phyloP scores from a whole-genome alignment of 2,888 invertebrate species.

The Dyspetes luteomarginatus region DNA sequence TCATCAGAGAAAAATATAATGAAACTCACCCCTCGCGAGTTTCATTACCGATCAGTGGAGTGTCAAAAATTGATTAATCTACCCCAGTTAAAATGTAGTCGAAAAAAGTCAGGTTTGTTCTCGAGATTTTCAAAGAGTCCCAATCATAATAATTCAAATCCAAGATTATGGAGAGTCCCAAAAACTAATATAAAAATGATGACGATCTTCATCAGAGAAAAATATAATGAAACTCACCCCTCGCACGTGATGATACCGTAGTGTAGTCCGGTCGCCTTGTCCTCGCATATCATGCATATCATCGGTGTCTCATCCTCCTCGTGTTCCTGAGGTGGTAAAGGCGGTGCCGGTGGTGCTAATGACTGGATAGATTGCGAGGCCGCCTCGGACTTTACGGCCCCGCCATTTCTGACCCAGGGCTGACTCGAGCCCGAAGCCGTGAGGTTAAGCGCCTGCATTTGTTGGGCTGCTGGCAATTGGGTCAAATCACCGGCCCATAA shows the following conservation, averaged over 20 bases:
- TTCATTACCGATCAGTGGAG: constrained; percentile 98
- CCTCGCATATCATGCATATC: constrained; percentile 99
- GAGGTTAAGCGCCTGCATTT: constrained; percentile 91
- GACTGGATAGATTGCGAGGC: constrained; percentile 77
- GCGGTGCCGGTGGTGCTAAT: constrained; percentile 82
- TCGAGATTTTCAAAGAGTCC: too few species aligned
- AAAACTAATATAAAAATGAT: too few species aligned
- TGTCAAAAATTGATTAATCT: too few species aligned
- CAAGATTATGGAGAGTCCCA: too few species aligned
- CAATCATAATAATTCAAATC: too few species aligned
- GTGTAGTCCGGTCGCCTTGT: constrained; percentile 98
- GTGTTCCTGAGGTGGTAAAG: constrained; percentile 84
- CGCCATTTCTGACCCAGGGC: constrained; percentile 81
- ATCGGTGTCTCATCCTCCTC: constrained; percentile 96
- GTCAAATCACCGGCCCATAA: constrained; percentile 95
- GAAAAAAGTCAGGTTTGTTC: too few species aligned
- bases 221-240: constrained; percentile 88
- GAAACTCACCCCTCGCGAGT: constrained; percentile 96
- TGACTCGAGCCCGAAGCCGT: constrained; percentile 82
- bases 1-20: neutral
- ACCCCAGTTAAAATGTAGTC: too few species aligned
- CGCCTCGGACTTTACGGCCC: constrained; percentile 78
- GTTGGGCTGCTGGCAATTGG: constrained; percentile 92
- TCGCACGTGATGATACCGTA: constrained; percentile 99
- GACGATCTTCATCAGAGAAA: too few species aligned